Percentiles rank a stretch among this genome's conserved stretches.
These are phyloP conservation scores for Paralvinella palmiformis DNA, from an alignment of 1,140 invertebrate genomes.

Conservation along the genomic window DNA sequence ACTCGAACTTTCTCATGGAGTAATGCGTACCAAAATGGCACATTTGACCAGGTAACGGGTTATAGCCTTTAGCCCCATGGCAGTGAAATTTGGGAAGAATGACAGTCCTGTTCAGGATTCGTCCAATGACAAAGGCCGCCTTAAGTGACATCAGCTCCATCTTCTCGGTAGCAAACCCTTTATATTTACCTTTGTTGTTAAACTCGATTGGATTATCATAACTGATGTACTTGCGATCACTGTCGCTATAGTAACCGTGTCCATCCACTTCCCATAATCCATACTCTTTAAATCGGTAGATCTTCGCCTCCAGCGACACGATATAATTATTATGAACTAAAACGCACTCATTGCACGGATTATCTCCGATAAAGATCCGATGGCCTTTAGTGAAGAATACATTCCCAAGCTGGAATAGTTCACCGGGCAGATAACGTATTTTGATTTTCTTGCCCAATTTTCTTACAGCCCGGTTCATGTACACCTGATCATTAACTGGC, in stretches of 20 bases:
- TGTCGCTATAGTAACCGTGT: conserved; percentile 11
- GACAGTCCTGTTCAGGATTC: conserved; percentile 12
- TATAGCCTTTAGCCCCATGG: not conserved
- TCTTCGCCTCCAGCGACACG: conserved; percentile 11
- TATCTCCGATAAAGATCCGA: not conserved
- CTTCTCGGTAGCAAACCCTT: not conserved
- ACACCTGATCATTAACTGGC: not conserved
- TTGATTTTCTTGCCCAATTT: not conserved
- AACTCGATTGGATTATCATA: conserved; percentile 5
- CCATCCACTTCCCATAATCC: conserved; percentile 9
- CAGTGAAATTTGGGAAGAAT: conserved; percentile 10
- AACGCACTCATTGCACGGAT: not conserved
- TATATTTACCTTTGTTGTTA: not conserved
- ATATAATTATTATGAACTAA: conserved; percentile 20
- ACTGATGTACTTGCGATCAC: conserved; percentile 13
- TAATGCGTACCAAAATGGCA: not conserved
- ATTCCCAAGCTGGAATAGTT: not conserved
- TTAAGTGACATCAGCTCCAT: not conserved
- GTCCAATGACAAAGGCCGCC: conserved; percentile 1
- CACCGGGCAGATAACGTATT: not conserved
- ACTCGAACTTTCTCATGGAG: not conserved
- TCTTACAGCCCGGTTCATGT: not conserved
- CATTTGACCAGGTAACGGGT: not conserved
- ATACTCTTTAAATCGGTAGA: conserved; percentile 14
- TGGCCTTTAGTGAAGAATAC: not conserved